These are phyloP conservation scores for Cyphomyrmex costatus DNA, from an alignment of 1,140 invertebrate species.

Conservation along the genomic window DNA sequence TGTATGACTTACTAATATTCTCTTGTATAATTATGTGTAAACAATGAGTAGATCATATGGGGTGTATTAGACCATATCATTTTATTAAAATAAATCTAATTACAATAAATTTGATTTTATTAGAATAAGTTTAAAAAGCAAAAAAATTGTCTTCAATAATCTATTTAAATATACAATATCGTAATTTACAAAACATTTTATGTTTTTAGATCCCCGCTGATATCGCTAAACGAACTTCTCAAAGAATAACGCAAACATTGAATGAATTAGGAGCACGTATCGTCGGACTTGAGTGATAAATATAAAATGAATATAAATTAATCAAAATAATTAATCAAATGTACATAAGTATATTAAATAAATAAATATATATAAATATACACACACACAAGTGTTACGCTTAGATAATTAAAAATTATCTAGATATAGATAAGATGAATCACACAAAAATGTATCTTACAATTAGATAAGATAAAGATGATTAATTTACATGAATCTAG, in stretches of 20 bases:
- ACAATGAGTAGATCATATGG: too few relatives aligned
- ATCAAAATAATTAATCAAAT: constrained; percentile 1
- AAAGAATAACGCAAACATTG: constrained; percentile 86
- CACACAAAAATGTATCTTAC: too few relatives aligned
- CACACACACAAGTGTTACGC: too few relatives aligned
- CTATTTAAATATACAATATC: neutral
- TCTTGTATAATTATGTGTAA: too few relatives aligned
- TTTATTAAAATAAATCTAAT: too few relatives aligned
- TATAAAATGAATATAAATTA: neutral
- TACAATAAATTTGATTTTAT: neutral
- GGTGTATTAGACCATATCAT: too few relatives aligned
- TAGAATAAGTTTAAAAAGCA: neutral
- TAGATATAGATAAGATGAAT: too few relatives aligned
- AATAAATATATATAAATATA: too few relatives aligned
- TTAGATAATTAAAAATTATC: too few relatives aligned
- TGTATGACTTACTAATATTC: too few relatives aligned
- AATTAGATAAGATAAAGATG: too few relatives aligned
- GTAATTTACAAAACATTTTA: constrained; percentile 4
- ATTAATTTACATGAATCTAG: too few relatives aligned
- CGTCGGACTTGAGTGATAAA: constrained; percentile 85
- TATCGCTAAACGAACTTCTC: constrained; percentile 85
- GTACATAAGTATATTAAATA: neutral
- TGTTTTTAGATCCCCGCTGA: constrained; percentile 86
- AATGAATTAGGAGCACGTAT: constrained; percentile 87
- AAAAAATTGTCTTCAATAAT: neutral